Conservation (phyloP, 2,888 invertebrate species). For the Myopa testacea region DNA sequence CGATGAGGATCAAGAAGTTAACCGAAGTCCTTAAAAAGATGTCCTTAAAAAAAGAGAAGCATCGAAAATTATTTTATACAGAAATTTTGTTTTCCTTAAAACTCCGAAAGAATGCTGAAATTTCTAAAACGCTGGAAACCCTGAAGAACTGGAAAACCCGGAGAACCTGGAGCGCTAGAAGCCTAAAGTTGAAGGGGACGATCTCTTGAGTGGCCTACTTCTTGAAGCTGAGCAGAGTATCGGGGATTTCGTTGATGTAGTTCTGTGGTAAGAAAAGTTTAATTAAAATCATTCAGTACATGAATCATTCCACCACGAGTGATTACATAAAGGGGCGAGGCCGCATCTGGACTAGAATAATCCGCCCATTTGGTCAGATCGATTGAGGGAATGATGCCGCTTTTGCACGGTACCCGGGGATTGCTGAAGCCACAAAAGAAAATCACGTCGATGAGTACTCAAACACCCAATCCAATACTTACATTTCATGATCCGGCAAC, state of each 20-base stretch:
- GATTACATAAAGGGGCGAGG: constrained; percentile 76
- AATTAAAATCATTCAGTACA: not conserved
- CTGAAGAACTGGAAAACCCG: not conserved
- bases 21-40: constrained; percentile 17
- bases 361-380: constrained; percentile 94
- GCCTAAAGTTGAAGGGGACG: not conserved
- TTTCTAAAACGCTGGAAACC: not conserved
- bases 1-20: constrained; percentile 2
- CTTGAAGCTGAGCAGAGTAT: constrained; percentile 67
- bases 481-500: constrained; percentile 92
- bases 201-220: constrained; percentile 54
- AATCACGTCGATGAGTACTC: not conserved
- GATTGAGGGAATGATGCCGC: constrained; percentile 87
- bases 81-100: not conserved
- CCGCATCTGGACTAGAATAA: constrained; percentile 71
- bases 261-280: constrained; percentile 62
- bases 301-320: constrained; percentile 47
- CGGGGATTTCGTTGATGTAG: constrained; percentile 68
- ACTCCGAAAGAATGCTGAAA: not conserved
- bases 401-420: constrained; percentile 92
- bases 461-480: constrained; percentile 67
- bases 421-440: constrained; percentile 73
- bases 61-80: not conserved
- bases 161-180: not conserved
- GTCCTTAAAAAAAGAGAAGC: not conserved